Percentiles rank a stretch among this genome's conserved stretches.
Conservation (phyloP, 23 tunicate genomes). For the Phallusia fumigata region DNA sequence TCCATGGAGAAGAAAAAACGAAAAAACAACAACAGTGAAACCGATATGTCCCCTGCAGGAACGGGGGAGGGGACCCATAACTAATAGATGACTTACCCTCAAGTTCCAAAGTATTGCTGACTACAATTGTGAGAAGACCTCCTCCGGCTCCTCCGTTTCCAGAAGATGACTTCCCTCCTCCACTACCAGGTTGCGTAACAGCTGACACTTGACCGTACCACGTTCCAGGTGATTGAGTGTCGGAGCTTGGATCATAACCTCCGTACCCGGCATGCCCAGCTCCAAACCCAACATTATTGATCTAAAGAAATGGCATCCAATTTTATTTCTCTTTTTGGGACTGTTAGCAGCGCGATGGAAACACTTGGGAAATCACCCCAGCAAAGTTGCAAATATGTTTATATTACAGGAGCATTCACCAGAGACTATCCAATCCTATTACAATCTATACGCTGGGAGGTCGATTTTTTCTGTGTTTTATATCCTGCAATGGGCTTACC, state of each 20-base stretch:
- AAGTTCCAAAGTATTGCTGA: constrained; percentile 12
- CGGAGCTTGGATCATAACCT: constrained; percentile 10
- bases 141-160: constrained; percentile 33
- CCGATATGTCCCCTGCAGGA: too few relatives aligned
- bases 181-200: constrained; percentile 23
- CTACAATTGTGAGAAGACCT: constrained; percentile 18
- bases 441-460: too few relatives aligned
- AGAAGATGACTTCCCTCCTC: constrained; percentile 14
- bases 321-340: too few relatives aligned
- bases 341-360: too few relatives aligned
- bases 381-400: too few relatives aligned
- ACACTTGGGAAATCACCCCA: too few relatives aligned
- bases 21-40: too few relatives aligned
- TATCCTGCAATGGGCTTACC: background rate
- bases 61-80: too few relatives aligned
- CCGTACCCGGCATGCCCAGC: constrained; percentile 38
- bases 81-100: background rate
- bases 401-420: too few relatives aligned
- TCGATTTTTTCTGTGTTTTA: too few relatives aligned
- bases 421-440: too few relatives aligned
- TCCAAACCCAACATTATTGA: constrained; percentile 12
- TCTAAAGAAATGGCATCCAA: background rate
- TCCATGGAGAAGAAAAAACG: too few relatives aligned
- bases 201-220: constrained; percentile 13
- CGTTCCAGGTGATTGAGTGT: background rate